These are phyloP conservation scores for Gopherus evgoodei DNA, from an alignment of 2,113 vertebrate genomes.

Conservation along the genomic window DNA sequence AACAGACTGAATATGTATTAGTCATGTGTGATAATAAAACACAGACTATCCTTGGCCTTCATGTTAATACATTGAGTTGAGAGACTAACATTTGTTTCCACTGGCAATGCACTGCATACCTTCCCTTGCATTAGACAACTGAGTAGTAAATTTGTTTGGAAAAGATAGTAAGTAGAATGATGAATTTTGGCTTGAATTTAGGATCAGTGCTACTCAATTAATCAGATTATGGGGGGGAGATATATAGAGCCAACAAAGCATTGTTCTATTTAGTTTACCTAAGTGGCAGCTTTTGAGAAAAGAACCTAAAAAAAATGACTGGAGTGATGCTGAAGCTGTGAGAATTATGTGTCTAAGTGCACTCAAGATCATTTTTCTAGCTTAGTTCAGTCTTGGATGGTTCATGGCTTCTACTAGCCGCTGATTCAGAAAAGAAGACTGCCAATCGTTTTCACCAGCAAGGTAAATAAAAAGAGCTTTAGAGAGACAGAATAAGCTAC, in stretches of 20 bases:
- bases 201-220: neutral
- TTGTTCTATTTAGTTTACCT: neutral
- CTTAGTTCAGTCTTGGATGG: conserved; percentile 14
- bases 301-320: neutral
- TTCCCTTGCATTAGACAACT: neutral
- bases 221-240: neutral
- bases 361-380: neutral
- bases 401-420: conserved; percentile 10
- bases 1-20: neutral
- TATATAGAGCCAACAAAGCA: neutral
- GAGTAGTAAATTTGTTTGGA: neutral
- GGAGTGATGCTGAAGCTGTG: neutral
- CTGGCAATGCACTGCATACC: neutral
- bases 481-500: neutral
- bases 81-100: neutral
- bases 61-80: neutral
- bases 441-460: conserved; percentile 42
- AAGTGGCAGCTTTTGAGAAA: conserved; percentile 2
- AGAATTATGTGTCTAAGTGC: neutral
- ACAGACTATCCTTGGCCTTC: neutral
- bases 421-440: conserved; percentile 63
- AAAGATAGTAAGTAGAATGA: neutral
- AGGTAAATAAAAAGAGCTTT: conserved; percentile 60
- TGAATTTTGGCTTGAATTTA: neutral
- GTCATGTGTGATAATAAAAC: neutral